Base-by-base conservation (phyloP, 2,113 vertebrate genomes). In the Melanostigma gelatinosum region DNA sequence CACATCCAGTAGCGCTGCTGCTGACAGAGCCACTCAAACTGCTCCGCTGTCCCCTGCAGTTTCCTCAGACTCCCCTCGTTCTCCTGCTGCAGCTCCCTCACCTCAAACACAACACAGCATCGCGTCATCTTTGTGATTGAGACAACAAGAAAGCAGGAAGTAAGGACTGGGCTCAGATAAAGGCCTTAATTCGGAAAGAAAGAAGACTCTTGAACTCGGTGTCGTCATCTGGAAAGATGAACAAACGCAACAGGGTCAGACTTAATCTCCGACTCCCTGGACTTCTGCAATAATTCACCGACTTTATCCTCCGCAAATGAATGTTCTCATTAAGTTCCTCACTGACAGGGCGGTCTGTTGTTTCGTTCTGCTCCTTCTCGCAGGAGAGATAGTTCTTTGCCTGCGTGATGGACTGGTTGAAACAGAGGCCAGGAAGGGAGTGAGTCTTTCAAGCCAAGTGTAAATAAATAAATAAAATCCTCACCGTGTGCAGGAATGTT, bases 21-120 rank as follows among this genome's bases (percentile, higher is more conserved):
- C 79, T 94, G 89, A 69, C 94, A 95, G 4, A 95, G 85, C 93
- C 93, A 92, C 86, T 95, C 94, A 4, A 94, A 94, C 92, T 95
- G 93, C 68, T 93, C 91, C 0, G 91, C 93, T 0, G 91, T 95
- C 65, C 92, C 88, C 70, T 91, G 92, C 0, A 95, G 92, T 54
- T 94, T 95, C 79, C 32, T 62, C 42, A 94, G 83, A 50, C 94
- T 92, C 3, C 84, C 55, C 38, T 91, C 36, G 11, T 94, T 94
- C 72, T 95, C 85, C 61, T 50, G 69, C 87, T 83, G 90, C 86
- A 92, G 85, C 6, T 82, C 85, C 3, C 54, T 52, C 48, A 91
- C 90, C 91, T 92, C 8, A 29, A n/a, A 77, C 24, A 73, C 48
- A 67, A 80, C 12, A 75, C 12, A 60, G 7, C 8, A 44, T 67